phyloP scores from a whole-genome alignment of 2,888 invertebrate genomes.

The Callinectes sapidus region DNA sequence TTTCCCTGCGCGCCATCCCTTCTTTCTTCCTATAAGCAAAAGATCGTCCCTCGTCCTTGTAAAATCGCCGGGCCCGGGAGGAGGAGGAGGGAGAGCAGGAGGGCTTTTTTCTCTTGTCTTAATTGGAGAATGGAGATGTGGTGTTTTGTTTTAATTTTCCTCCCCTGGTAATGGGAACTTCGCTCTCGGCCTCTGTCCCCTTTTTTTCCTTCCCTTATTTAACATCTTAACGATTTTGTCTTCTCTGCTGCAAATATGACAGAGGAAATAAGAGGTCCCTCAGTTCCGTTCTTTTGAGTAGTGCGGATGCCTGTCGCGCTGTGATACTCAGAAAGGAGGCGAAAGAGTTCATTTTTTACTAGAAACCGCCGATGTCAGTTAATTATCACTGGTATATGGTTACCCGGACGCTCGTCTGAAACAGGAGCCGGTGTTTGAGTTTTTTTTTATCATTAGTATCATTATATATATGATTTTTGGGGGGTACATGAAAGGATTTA shows the following conservation, averaged over 20 bases:
- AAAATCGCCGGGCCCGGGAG: neutral
- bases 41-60: neutral
- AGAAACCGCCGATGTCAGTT: slow-evolving; percentile 35
- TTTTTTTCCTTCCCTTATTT: neutral
- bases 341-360: neutral
- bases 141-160: slow-evolving; percentile 36
- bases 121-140: slow-evolving; percentile 57
- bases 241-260: slow-evolving; percentile 26
- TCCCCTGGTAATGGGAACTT: slow-evolving; percentile 28
- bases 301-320: neutral
- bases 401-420: neutral
- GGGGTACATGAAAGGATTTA: neutral
- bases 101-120: slow-evolving; percentile 43
- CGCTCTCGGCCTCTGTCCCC: slow-evolving; percentile 25
- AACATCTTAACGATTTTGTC: slow-evolving; percentile 33
- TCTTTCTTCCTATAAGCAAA: neutral
- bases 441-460: neutral
- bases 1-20: neutral
- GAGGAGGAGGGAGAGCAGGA: slow-evolving; percentile 34
- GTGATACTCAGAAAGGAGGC: slow-evolving; percentile 20
- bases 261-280: neutral
- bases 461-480: neutral
- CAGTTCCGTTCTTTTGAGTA: neutral
- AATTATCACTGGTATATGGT: slow-evolving; percentile 42
- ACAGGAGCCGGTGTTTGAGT: neutral